Base-by-base conservation (phyloP, 2,113 vertebrate species). In the Siniperca chuatsi region DNA sequence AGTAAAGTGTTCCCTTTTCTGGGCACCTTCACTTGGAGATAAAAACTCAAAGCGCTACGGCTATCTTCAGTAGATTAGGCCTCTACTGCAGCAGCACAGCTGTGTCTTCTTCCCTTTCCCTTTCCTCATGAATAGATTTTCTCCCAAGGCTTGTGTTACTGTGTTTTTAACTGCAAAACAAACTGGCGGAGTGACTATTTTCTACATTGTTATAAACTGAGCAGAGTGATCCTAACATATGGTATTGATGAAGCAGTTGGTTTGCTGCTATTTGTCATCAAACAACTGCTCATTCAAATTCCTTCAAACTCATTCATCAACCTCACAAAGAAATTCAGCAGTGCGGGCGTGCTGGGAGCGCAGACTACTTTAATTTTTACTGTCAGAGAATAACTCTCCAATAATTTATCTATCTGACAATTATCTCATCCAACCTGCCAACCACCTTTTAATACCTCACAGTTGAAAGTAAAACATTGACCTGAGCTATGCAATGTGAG, bases 391-490 rank as follows among this genome's bases (percentile, higher is more conserved):
- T 52, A 25, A 21, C 25, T 57, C 48, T 29, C 7, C 73, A 33
- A 70, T 66, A 35, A 68, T 61, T 80, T 18, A 33, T 81, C 35
- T 20, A 66, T 58, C 25, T 74, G 13, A 35, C 20, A 3, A 42
- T 25, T 20, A 79, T 58, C 61, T 69, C 46, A 52, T 55, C 15
- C 20, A 57, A 62, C 4, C 35, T 25, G 64, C 46, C 35, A 52
- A 42, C 52, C 73, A 11, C 42, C 65, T 20, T 25, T 54, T 4
- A 29, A 12, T n/a, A 46, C 58, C 54, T 81, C 72, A 86, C 61
- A 61, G 76, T 70, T 23, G 2, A 76, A 78, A 57, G 81, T 92
- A 61, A 89, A 90, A 89, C 83, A 89, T 87, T 88, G 65, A 85
- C 81, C 73, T 75, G 88, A 71, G 60, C 75, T 72, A 8, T 68